These are phyloP conservation scores for Trachythela sp. DNA, from an alignment of 64 coral and sea anemone genomes.

Conservation along the genomic window DNA sequence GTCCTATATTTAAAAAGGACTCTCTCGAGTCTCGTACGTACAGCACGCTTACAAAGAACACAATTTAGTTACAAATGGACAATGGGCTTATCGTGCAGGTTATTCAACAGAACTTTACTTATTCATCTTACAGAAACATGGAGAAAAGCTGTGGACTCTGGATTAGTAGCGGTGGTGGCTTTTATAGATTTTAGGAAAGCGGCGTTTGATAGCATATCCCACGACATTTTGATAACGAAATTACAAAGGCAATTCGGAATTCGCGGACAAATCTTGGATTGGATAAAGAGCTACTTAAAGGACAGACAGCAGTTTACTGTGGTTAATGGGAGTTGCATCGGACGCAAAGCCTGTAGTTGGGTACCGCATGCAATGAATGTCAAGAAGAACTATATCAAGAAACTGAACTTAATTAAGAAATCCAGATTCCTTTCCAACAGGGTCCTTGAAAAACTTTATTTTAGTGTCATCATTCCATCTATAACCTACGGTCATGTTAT, in stretches of 20 bases:
- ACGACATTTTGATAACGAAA: slow-evolving; percentile 28
- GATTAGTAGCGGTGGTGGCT: slow-evolving; percentile 24
- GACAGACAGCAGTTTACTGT: slow-evolving; percentile 21
- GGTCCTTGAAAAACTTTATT: neutral
- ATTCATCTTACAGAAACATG: slow-evolving; percentile 43
- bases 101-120: slow-evolving; percentile 48
- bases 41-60: neutral
- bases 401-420: neutral
- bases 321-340: neutral
- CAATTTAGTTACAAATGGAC: neutral
- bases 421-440: slow-evolving; percentile 26
- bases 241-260: slow-evolving; percentile 31
- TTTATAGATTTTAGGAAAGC: slow-evolving; percentile 50
- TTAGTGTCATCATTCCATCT: neutral
- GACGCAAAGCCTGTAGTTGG: neutral
- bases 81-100: slow-evolving; percentile 42
- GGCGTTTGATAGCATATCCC: slow-evolving; percentile 51
- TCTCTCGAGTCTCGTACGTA: neutral
- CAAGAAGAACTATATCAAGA: neutral
- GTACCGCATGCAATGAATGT: neutral
- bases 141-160: slow-evolving; percentile 24
- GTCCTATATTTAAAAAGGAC: slow-evolving; percentile 34
- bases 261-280: slow-evolving; percentile 15
- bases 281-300: neutral
- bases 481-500: neutral